Base-by-base conservation (phyloP, 2,888 invertebrate species). In the Kuschelorhynchus macadamiae region DNA sequence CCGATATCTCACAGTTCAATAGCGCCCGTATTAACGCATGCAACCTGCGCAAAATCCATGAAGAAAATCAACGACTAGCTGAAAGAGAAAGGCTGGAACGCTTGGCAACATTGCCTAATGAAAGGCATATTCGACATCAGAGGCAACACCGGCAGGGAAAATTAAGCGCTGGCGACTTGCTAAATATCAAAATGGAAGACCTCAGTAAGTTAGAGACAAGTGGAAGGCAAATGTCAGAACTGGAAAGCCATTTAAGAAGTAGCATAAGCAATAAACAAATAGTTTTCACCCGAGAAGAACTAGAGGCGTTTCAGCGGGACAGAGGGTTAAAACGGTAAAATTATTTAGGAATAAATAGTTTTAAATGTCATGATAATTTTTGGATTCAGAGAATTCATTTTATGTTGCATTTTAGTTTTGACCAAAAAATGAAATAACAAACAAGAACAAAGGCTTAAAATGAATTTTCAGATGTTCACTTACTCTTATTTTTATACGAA, bases 121-220 rank as follows among this genome's bases (percentile, higher is more conserved):
- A 72, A 11, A 52, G 79, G 30, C 81, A 81, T 66, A 78, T 81
- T 33, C 72, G 82, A n/a, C 82, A 82, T 63, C 81, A 81, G 57
- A 70, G 79, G 36, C 80, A 80, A 64, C 80, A 81, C 50, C 55
- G 60, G 9, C 68, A 69, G 20, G 64, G 53, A 9, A 20, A 59
- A 41, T 11, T 59, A 20, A 47, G 9, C 44, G 44, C n/a, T 25
- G 49, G n/a, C 32, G 62, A 59, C 36, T 47, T 53, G 14, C 18
- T 20, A 20, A 61, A 41, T 20, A 16, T 56, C 9, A 55, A 63
- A 46, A 39, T 49, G 61, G 46, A 71, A 64, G 55, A 65, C 57
- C 11, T 66, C 47, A 49, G 32, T 25, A 69, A 65, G 16, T 46
- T 57, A 32, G 66, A 57, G 30, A 66, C 42, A 0, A 56, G 60